Percentiles rank a stretch among this genome's conserved stretches.
Conservation (phyloP, 2,113 vertebrate species). For the Bubalus kerabau region DNA sequence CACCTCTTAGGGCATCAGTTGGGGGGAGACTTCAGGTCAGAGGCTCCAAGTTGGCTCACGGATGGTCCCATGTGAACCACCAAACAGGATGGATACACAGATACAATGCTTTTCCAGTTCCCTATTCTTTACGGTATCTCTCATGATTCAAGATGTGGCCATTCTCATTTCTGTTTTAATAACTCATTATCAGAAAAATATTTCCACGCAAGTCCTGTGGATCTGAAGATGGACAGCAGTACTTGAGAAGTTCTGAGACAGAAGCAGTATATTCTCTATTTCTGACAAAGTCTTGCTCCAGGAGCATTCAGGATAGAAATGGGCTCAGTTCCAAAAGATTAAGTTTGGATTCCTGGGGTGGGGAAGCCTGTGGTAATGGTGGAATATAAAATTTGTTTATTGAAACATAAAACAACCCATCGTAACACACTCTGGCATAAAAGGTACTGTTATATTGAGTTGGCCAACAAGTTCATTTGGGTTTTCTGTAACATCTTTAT, state of each 20-base stretch:
- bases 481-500: neutral
- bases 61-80: neutral
- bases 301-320: neutral
- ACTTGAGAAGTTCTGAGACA: neutral
- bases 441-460: neutral
- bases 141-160: neutral
- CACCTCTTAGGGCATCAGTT: accelerated
- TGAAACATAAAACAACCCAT: neutral
- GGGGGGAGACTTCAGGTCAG: neutral
- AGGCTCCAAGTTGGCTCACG: neutral
- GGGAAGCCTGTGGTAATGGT: neutral
- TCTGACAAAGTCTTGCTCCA: neutral
- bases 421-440: neutral
- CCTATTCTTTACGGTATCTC: neutral
- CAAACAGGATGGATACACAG: neutral
- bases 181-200: neutral
- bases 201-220: neutral
- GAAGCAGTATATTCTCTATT: neutral
- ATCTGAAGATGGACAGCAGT: neutral
- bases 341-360: neutral
- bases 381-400: neutral
- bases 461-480: neutral
- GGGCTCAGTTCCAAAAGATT: neutral
- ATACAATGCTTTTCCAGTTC: neutral
- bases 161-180: neutral